These are phyloP conservation scores for Sigmodon hispidus DNA, from an alignment of 2,113 vertebrate genomes.

Conservation along the genomic window DNA sequence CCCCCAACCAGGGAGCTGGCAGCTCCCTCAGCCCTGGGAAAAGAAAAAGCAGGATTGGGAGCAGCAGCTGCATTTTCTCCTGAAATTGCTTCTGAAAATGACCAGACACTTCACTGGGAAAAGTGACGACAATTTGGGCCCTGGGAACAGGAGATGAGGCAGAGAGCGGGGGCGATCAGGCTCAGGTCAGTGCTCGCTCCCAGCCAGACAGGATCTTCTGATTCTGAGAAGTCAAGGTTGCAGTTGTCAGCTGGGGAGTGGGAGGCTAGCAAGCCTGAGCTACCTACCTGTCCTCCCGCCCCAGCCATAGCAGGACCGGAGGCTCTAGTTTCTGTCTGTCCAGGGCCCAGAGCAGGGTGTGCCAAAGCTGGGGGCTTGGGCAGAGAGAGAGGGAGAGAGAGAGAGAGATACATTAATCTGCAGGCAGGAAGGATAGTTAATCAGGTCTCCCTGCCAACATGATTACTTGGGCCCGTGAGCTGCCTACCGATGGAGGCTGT, in stretches of 20 bases:
- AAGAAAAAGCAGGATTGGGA: conserved; percentile 38
- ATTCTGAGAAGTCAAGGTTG: conserved; percentile 66
- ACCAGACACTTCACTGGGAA: conserved; percentile 75
- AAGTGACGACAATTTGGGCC: conserved; percentile 81
- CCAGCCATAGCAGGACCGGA: not conserved
- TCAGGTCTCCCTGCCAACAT: conserved; percentile 25
- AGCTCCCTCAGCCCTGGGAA: conserved; percentile 18
- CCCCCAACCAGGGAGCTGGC: not conserved
- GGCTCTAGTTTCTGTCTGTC: not conserved
- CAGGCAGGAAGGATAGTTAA: conserved; percentile 27
- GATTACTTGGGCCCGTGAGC: conserved; percentile 58
- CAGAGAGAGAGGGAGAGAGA: not conserved
- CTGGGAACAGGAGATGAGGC: conserved; percentile 77
- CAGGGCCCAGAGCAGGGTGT: not conserved
- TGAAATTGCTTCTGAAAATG: conserved; percentile 79
- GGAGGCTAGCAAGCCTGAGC: not conserved
- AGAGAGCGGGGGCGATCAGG: conserved; percentile 2
- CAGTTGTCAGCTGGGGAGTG: not conserved
- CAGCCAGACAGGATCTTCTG: conserved; percentile 6
- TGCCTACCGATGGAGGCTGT: not conserved
- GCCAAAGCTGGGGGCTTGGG: not conserved
- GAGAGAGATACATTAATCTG: conserved; percentile 48
- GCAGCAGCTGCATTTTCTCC: conserved; percentile 70
- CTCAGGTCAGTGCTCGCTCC: not conserved
- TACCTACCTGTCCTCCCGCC: not conserved